Conservation (phyloP, 2,113 vertebrate species). For the Alaudala cheleensis region DNA sequence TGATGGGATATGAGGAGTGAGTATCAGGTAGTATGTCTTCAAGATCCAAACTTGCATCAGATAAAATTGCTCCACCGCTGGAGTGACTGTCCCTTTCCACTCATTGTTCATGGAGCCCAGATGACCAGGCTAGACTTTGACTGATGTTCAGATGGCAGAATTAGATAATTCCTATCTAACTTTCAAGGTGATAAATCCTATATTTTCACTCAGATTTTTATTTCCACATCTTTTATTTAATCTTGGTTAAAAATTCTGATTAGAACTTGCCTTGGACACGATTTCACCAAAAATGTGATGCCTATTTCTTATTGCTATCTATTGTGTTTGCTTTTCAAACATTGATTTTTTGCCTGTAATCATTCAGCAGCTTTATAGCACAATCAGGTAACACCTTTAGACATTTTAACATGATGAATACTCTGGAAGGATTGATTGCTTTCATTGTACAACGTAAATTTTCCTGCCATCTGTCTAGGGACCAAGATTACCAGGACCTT, state of each 20-base stretch:
- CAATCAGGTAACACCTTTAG: slow-evolving; percentile 34
- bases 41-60: not conserved
- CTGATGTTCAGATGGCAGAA: not conserved
- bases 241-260: not conserved
- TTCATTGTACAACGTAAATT: slow-evolving; percentile 43
- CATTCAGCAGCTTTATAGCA: not conserved
- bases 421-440: slow-evolving; percentile 40
- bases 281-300: not conserved
- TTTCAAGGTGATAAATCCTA: not conserved
- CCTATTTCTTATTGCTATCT: slow-evolving; percentile 6
- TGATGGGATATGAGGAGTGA: not conserved
- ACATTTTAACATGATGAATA: slow-evolving; percentile 48
- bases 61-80: not conserved
- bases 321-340: slow-evolving; percentile 63
- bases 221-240: slow-evolving; percentile 11
- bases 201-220: slow-evolving; percentile 35
- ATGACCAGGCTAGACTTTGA: not conserved
- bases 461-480: slow-evolving; percentile 14
- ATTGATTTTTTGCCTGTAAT: slow-evolving; percentile 34
- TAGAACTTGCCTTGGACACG: not conserved
- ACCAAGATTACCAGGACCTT: not conserved
- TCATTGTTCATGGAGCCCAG: not conserved
- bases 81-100: not conserved
- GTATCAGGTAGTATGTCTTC: not conserved
- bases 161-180: not conserved